Conservation (phyloP, 2,888 invertebrate genomes). For the Hecatera dysodea region DNA sequence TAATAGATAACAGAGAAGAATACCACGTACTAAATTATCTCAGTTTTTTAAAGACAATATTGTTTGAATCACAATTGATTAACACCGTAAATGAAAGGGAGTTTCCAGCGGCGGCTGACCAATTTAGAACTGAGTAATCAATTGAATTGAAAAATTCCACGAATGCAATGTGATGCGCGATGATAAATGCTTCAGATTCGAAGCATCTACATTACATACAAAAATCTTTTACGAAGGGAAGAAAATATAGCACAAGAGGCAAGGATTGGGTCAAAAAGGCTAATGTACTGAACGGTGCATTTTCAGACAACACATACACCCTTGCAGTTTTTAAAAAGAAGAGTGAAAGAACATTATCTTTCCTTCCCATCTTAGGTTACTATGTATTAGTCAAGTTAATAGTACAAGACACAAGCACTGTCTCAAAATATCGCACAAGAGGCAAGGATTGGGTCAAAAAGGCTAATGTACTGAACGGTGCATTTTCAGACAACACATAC, state of each 20-base stretch:
- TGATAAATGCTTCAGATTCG: background rate
- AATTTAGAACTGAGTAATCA: background rate
- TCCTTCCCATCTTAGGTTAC: too few species aligned
- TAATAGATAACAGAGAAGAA: too few species aligned
- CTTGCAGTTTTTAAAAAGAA: too few species aligned
- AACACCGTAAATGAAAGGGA: background rate
- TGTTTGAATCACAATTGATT: background rate
- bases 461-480: conserved; percentile 36
- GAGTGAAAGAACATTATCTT: too few species aligned
- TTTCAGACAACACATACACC: conserved; percentile 26
- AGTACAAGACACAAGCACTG: too few species aligned
- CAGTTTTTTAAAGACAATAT: background rate
- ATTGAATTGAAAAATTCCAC: background rate
- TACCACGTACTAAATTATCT: too few species aligned
- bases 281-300: conserved; percentile 42
- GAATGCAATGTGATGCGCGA: background rate
- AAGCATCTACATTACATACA: background rate
- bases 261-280: conserved; percentile 5
- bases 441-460: conserved; percentile 1
- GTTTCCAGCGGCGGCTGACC: background rate
- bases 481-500: conserved; percentile 34
- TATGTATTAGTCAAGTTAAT: too few species aligned
- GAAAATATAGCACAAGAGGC: background rate
- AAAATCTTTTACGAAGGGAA: background rate
- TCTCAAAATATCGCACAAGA: background rate